Evolutionary conservation across 2,797 vertebrate species (phyloP).

Genomic region (Eulemur albifrons): DNA sequence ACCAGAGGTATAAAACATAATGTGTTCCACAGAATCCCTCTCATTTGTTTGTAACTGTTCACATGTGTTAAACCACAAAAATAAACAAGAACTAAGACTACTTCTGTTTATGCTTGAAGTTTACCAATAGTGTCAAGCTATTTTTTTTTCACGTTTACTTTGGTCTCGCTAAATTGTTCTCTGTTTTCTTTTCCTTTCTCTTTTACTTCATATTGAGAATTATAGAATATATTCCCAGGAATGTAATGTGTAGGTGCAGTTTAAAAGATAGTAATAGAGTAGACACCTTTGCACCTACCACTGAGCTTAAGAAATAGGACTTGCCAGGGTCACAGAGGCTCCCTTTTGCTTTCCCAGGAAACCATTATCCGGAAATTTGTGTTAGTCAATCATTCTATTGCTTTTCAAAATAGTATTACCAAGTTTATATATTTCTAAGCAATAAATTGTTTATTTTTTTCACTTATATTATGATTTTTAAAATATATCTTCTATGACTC

Average conservation of each 20-base stretch:
- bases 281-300: too few relatives aligned
- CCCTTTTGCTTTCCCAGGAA: too few relatives aligned
- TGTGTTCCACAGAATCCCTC: not conserved
- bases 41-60: not conserved
- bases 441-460: not conserved
- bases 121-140: not conserved
- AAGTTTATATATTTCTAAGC: not conserved
- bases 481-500: not conserved
- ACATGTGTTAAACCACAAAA: not conserved
- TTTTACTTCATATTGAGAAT: not conserved
- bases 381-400: not conserved
- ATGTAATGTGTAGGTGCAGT: not conserved
- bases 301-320: not conserved
- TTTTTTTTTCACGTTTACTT: not conserved
- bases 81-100: not conserved
- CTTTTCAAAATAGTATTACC: not conserved
- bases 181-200: not conserved
- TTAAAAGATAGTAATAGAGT: not conserved
- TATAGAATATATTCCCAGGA: not conserved
- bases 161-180: not conserved
- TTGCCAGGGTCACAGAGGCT: not conserved
- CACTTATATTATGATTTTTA: not conserved
- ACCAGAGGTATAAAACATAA: not conserved
- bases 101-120: not conserved
- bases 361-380: not conserved